Percentiles rank a stretch among this genome's conserved stretches.
Conservation (phyloP, 2,797 vertebrate genomes). For the Diglossa cyanea region DNA sequence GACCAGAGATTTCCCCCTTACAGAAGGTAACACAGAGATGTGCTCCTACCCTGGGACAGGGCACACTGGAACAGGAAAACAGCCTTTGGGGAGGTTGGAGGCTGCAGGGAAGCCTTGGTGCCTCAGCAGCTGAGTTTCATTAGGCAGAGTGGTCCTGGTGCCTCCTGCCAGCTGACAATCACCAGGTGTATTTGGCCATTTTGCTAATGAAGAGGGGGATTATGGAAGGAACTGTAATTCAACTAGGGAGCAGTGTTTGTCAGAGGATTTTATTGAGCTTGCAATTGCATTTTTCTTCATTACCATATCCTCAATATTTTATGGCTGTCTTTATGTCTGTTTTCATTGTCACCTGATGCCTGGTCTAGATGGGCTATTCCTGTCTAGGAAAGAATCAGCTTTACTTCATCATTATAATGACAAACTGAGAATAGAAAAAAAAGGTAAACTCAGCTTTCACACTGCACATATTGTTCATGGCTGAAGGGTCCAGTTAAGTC, state of each 20-base stretch:
- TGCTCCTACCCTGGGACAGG: background rate
- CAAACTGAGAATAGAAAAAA: background rate
- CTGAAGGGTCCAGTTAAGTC: background rate
- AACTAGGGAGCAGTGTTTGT: background rate
- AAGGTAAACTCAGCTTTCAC: background rate
- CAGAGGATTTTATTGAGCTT: background rate
- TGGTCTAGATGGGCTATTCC: background rate
- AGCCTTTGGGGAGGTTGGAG: background rate
- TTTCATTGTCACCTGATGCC: background rate
- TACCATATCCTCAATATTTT: background rate
- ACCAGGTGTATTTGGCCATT: conserved; percentile 24
- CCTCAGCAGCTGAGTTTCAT: conserved; percentile 20
- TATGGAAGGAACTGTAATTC: conserved; percentile 31
- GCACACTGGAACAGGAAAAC: background rate
- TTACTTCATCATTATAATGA: background rate
- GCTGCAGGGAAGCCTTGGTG: background rate
- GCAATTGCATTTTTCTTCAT: background rate
- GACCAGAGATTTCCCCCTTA: background rate
- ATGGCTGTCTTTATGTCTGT: background rate
- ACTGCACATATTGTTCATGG: background rate
- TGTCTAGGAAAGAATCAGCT: background rate
- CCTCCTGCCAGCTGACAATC: conserved; percentile 55
- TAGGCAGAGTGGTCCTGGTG: background rate
- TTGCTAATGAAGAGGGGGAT: conserved; percentile 49
- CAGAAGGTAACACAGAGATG: background rate